These are phyloP conservation scores for Rhinichthys osculus DNA, from an alignment of 2,797 vertebrate genomes.

Conservation along the genomic window DNA sequence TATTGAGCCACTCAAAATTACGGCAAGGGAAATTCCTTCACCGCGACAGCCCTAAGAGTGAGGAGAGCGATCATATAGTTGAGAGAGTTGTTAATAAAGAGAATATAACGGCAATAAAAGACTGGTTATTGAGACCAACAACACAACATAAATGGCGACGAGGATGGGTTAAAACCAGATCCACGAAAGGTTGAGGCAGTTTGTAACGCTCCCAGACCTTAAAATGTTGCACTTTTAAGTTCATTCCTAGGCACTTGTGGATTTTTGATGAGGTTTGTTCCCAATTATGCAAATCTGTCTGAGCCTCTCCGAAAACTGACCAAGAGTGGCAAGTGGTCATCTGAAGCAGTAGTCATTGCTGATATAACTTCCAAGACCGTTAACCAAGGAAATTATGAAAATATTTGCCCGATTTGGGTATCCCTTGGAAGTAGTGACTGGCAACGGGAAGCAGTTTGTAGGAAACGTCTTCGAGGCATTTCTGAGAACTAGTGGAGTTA, in stretches of 20 bases:
- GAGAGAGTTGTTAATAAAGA: too few relatives aligned
- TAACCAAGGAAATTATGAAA: slow-evolving; percentile 17
- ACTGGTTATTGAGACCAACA: too few relatives aligned
- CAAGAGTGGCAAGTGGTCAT: slow-evolving; percentile 43
- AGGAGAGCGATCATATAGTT: too few relatives aligned
- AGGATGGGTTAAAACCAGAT: slow-evolving; percentile 22
- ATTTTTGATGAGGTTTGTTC: slow-evolving; percentile 51
- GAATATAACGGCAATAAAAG: too few relatives aligned
- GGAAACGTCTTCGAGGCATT: slow-evolving; percentile 26
- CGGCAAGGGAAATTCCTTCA: too few relatives aligned
- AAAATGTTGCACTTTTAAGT: slow-evolving; percentile 19
- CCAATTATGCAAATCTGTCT: slow-evolving; percentile 46
- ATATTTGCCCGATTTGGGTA: slow-evolving; percentile 41
- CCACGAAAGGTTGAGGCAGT: slow-evolving; percentile 32
- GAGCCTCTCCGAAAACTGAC: slow-evolving; percentile 41
- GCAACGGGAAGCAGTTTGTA: slow-evolving; percentile 33
- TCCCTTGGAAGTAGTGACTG: slow-evolving; percentile 31
- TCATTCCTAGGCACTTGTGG: slow-evolving; percentile 42
- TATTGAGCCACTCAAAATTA: too few relatives aligned
- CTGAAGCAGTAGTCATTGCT: slow-evolving; percentile 35
- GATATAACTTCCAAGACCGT: slow-evolving; percentile 28
- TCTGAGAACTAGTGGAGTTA: slow-evolving; percentile 44
- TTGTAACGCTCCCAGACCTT: slow-evolving; percentile 29
- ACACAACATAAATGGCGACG: neutral
- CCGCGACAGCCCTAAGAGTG: too few relatives aligned